Evolutionary conservation across 23 tunicate genomes (phyloP).

Genomic region (Trididemnum clinides): DNA sequence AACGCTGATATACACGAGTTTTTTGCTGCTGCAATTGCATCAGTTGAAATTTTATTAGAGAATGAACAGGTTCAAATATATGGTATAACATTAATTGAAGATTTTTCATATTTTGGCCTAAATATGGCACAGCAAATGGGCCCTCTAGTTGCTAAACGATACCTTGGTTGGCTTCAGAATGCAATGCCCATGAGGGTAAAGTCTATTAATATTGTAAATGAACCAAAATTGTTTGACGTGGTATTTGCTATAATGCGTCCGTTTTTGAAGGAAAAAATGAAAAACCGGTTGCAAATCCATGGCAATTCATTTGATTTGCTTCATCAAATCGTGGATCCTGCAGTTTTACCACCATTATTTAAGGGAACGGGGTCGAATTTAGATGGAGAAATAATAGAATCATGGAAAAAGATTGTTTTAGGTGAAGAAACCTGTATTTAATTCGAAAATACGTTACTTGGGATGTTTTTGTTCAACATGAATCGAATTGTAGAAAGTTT

Average conservation of each 20-base stretch:
- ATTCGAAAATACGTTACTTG: too few species aligned
- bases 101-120: slow-evolving; percentile 40
- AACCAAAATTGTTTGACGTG: slow-evolving; percentile 62
- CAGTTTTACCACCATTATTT: slow-evolving; percentile 29
- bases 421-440: neutral
- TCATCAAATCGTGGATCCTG: slow-evolving; percentile 44
- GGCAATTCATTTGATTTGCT: slow-evolving; percentile 42
- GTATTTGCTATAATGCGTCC: slow-evolving; percentile 74
- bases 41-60: slow-evolving; percentile 50
- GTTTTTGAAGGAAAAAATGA: slow-evolving; percentile 74
- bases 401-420: slow-evolving; percentile 8
- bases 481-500: too few species aligned
- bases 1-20: slow-evolving; percentile 42
- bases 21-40: slow-evolving; percentile 34
- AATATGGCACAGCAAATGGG: slow-evolving; percentile 67
- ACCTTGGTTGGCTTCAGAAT: slow-evolving; percentile 63
- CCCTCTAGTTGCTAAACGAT: slow-evolving; percentile 63
- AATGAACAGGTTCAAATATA: slow-evolving; percentile 69
- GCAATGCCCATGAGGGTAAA: slow-evolving; percentile 78
- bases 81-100: slow-evolving; percentile 82
- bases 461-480: too few species aligned
- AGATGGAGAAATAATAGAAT: slow-evolving; percentile 4
- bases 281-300: slow-evolving; percentile 48
- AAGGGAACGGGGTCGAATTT: slow-evolving; percentile 53
- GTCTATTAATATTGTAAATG: slow-evolving; percentile 66